Evolutionary conservation across 2,797 vertebrate species (phyloP), one percentile per base, ranked within the genome.

Genomic region (Apodemus agrarius): DNA sequence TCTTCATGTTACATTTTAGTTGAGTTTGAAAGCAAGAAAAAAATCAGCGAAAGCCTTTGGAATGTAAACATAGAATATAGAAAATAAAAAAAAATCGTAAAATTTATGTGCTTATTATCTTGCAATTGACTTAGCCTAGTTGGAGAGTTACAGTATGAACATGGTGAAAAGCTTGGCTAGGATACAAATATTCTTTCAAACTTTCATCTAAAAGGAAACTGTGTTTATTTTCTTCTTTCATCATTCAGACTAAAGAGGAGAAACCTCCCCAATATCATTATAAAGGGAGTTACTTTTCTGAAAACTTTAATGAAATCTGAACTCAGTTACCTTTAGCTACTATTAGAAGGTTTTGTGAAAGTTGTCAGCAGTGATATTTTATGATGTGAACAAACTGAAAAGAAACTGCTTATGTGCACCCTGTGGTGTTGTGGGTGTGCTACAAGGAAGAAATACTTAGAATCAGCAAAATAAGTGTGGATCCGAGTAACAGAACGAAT

Each of bases 101-200:
- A 49, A 59, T 74, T 94, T n/a, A 49, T 84, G 6, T 90, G 16
- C 80, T 93, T 93, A 24, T n/a, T 74, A n/a, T 79, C 31, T 22
- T 83, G 37, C 10, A 26, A 21, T 26, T 91, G 72, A 40, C 57
- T 90, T 93, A 90, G 86, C 4, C 43, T 89, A n/a, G 37, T 85
- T 24, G 3, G 72, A 84, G 79, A 67, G 24, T 72, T 90, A 59
- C 6, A 82, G 24, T 90, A 46, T 65, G 59, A 83, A 54, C 19
- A 34, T 57, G 17, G 40, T 90, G 34, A 81, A 96, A 90, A 59
- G 65, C 54, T 69, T 80, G 65, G 22, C 40, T 82, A 82, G 94
- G 80, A 76, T 89, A 16, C 31, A 95, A 74, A 72, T 81, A 6
- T 72, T 61, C n/a, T 76, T 88, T 83, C 21, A 72, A 6, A 72